A percentile compares a stretch with the other conserved stretches of the same genome.
Conservation (phyloP, 2,797 vertebrate genomes). For the Chaenodraco wilsoni region DNA sequence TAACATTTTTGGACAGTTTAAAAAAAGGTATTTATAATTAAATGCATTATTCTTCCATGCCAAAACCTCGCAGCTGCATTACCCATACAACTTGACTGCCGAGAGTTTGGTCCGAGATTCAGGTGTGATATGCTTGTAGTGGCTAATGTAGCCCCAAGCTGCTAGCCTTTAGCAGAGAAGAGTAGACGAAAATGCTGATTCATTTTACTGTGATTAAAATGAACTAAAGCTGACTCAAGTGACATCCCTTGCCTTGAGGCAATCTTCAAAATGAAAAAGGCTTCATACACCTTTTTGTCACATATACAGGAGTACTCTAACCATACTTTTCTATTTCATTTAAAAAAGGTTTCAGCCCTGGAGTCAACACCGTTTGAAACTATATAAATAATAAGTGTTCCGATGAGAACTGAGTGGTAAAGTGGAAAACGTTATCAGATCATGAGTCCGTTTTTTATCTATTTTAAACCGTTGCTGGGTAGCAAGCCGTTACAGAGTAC, state of each 20-base stretch:
- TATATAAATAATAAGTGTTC: slow-evolving; percentile 22
- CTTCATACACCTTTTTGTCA: neutral
- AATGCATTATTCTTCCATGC: neutral
- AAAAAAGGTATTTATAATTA: neutral
- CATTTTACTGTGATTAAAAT: too few relatives aligned
- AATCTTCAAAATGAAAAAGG: neutral
- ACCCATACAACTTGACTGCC: neutral
- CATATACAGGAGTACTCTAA: neutral
- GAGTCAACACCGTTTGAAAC: neutral
- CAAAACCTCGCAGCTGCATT: neutral
- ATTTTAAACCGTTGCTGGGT: slow-evolving; percentile 34
- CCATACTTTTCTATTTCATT: neutral
- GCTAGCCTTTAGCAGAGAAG: neutral
- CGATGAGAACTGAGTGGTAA: slow-evolving; percentile 4
- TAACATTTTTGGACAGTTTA: neutral
- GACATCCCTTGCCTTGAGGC: neutral
- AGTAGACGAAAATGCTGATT: too few relatives aligned
- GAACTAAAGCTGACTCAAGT: neutral
- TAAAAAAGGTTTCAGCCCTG: neutral
- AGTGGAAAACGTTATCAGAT: slow-evolving; percentile 19
- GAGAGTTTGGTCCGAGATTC: neutral
- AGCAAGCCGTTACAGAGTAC: slow-evolving; percentile 34
- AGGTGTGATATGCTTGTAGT: too few relatives aligned
- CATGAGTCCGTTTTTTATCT: slow-evolving; percentile 26
- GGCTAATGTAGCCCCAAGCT: neutral